Conservation (phyloP, 2,797 vertebrate species). For the Setipinna tenuifilis region DNA sequence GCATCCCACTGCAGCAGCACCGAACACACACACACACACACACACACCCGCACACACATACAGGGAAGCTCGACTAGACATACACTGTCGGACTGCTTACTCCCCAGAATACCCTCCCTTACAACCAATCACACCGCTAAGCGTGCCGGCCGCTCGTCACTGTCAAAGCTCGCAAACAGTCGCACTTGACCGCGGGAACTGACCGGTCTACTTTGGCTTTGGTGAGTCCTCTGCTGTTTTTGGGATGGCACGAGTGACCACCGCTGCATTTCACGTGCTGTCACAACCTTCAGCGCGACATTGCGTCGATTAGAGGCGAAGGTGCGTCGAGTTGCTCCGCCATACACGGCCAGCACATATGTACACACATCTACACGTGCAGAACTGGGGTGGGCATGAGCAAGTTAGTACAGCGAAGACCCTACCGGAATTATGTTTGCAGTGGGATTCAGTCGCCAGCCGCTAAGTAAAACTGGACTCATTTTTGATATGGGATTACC, state of each 20-base stretch:
- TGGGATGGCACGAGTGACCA: background rate
- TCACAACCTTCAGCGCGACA: constrained; percentile 23
- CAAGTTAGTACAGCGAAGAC: background rate
- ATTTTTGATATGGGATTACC: background rate
- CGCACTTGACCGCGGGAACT: background rate
- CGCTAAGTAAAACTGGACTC: background rate
- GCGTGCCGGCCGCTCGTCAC: background rate
- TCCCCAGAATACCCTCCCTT: constrained; percentile 7
- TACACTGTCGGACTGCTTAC: background rate
- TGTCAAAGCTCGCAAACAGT: background rate
- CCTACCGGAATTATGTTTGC: background rate
- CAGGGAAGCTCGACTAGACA: background rate
- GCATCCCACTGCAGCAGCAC: background rate
- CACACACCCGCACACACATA: background rate
- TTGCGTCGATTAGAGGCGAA: constrained; percentile 7
- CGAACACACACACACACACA: constrained; percentile 17
- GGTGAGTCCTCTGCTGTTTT: background rate
- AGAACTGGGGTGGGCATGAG: background rate
- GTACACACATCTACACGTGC: constrained; percentile 1
- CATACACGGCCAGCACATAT: background rate
- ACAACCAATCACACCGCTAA: background rate
- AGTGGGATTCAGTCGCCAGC: background rate
- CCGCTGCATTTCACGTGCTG: constrained; percentile 5
- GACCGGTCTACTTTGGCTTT: background rate
- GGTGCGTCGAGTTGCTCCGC: background rate